A percentile compares a stretch with the other conserved stretches of the same genome.
Evolutionary conservation across 2,113 vertebrate genomes (phyloP).

Genomic region (Anarrhichthys ocellatus): DNA sequence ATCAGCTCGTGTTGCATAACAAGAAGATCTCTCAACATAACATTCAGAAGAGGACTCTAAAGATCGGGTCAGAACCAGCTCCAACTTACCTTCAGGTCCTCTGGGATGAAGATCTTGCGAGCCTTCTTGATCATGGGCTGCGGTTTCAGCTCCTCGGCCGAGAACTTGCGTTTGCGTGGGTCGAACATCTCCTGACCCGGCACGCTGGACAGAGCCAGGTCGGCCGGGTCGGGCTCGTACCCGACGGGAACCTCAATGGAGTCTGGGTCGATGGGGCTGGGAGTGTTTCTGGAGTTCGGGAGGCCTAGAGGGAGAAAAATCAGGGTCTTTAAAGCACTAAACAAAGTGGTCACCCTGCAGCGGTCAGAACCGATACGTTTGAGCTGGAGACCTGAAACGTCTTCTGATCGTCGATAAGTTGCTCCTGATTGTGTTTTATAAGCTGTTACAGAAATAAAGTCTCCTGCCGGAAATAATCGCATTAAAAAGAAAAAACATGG

Average conservation of each 20-base stretch:
- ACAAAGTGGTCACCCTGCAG: no score
- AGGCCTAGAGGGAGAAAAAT: conserved; percentile 71
- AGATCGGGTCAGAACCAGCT: conserved; percentile 20
- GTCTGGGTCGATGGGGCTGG: conserved; percentile 94
- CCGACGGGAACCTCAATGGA: conserved; percentile 91
- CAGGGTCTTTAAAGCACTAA: background rate
- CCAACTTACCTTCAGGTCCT: conserved; percentile 93
- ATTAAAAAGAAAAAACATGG: no score
- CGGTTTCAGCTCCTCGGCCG: conserved; percentile 93
- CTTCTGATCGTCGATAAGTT: no score
- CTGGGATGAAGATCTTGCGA: conserved; percentile 94
- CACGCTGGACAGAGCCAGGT: conserved; percentile 94
- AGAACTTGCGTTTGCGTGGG: conserved; percentile 94
- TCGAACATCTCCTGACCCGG: conserved; percentile 96
- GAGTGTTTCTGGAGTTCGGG: conserved; percentile 88
- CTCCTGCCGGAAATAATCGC: no score
- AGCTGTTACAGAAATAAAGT: no score
- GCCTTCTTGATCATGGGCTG: conserved; percentile 99
- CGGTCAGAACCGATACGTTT: no score
- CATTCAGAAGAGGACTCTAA: background rate
- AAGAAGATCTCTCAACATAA: no score
- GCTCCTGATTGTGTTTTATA: no score
- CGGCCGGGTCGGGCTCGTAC: conserved; percentile 92
- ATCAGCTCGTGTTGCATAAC: no score
- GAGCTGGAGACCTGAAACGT: no score